Evolutionary conservation across 37 sponge, comb jelly and placozoan species (phyloP), one percentile per base, ranked within the genome.

Genomic region (Geodia barretti): DNA sequence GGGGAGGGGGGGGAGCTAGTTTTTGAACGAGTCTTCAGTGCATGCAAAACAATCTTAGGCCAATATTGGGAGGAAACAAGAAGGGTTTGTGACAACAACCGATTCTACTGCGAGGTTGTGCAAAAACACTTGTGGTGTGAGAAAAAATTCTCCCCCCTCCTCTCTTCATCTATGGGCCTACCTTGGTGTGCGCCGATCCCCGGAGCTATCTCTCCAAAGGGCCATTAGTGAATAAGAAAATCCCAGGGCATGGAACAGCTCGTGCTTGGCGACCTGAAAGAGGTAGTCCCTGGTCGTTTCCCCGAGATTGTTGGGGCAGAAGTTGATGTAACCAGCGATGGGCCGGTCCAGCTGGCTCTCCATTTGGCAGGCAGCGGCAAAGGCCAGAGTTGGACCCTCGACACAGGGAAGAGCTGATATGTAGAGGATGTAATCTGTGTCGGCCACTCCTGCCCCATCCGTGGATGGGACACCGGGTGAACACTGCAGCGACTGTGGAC

Each of bases 191-290:
- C 95, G 35, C 28, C 92, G 95, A 0, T 72, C 69, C 1, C 86
- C 90, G 59, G 41, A 28, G 29, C 79, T 60, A 62, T 95, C 90
- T 37, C 87, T 83, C 85, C 83, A 95, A 34, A 88, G 92, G 21
- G 95, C 67, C 70, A 90, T 92, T 68, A 92, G 87, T 21, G 37
- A 31, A 19, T 34, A 35, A 60, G 81, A 25, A 24, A 91, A 86
- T 14, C 54, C 96, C 41, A 95, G 73, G 26, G 96, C 96, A 84
- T 95, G 96, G 4, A 89, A 43, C 40, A 90, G 11, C 61, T 95
- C 96, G 62, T 95, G 96, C 63, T 92, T 95, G 47, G 84, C 75
- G n/a, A 86, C 60, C 37, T 81, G 37, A 20, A 81, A 68, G 23
- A 88, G 26, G 61, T 60, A 78, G 54, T 47, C 54, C 54, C 54